Evolutionary conservation across 2,113 vertebrate genomes (phyloP).

Genomic region (Ahaetulla prasina): DNA sequence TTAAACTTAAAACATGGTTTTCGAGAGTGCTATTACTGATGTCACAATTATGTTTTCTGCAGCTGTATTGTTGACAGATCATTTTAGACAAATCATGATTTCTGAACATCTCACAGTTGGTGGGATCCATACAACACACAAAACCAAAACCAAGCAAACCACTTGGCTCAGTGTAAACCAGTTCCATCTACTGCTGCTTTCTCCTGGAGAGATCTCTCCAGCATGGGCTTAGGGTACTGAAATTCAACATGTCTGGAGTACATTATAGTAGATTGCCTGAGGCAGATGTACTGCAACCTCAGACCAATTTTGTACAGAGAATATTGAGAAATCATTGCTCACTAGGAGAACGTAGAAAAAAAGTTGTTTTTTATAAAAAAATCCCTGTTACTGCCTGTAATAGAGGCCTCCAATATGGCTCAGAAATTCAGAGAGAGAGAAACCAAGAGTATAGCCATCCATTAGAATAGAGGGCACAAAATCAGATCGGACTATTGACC

Average conservation of each 20-base stretch:
- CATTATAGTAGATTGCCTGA: not conserved
- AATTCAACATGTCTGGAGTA: not conserved
- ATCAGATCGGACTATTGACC: not conserved
- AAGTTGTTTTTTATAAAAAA: not conserved
- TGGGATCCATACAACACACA: not conserved
- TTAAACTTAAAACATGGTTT: not conserved
- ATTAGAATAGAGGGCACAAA: not conserved
- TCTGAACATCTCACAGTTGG: not conserved
- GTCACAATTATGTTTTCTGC: not conserved
- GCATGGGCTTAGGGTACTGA: not conserved
- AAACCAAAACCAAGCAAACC: not conserved
- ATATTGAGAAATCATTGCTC: not conserved
- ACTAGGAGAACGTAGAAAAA: not conserved
- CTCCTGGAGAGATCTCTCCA: not conserved
- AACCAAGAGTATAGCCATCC: not conserved
- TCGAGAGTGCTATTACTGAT: too few relatives aligned
- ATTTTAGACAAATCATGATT: not conserved
- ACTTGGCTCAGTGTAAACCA: not conserved
- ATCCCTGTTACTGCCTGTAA: not conserved
- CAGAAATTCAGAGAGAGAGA: not conserved
- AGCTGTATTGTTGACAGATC: not conserved
- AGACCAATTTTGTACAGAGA: not conserved
- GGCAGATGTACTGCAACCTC: not conserved
- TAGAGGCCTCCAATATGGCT: not conserved
- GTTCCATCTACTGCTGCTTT: not conserved